These are phyloP conservation scores for Eospalax fontanierii DNA, from an alignment of 2,797 vertebrate genomes.

Conservation along the genomic window DNA sequence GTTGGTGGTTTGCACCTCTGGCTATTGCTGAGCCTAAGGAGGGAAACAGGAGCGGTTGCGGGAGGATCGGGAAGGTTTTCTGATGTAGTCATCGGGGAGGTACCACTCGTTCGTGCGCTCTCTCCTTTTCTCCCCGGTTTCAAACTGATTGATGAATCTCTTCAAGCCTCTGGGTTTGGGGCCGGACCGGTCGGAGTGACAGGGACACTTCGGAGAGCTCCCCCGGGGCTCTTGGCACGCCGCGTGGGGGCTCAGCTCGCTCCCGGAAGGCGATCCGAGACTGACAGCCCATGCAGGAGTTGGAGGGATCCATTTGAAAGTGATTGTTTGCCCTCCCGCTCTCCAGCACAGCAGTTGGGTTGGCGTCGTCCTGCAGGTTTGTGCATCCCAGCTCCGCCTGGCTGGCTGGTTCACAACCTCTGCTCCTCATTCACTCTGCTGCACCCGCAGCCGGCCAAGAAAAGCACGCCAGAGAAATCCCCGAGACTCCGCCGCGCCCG, in stretches of 20 bases:
- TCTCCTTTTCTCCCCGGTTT: slow-evolving; percentile 58
- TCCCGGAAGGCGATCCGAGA: slow-evolving; percentile 73
- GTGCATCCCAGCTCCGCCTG: slow-evolving; percentile 78
- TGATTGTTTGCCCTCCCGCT: slow-evolving; percentile 73
- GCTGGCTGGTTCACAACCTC: slow-evolving; percentile 77
- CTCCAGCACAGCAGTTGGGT: slow-evolving; percentile 68
- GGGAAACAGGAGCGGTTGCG: slow-evolving; percentile 85
- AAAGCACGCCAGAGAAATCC: slow-evolving; percentile 82
- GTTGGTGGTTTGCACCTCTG: slow-evolving; percentile 80
- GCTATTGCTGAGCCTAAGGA: slow-evolving; percentile 80
- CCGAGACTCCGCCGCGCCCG: slow-evolving; percentile 80
- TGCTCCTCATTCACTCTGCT: slow-evolving; percentile 78
- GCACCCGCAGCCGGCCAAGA: slow-evolving; percentile 82
- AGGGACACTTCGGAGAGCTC: slow-evolving; percentile 83
- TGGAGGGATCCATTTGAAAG: slow-evolving; percentile 82
- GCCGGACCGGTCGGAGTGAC: slow-evolving; percentile 83
- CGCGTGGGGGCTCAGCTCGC: slow-evolving; percentile 62
- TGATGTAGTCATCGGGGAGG: slow-evolving; percentile 88
- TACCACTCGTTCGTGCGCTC: slow-evolving; percentile 78
- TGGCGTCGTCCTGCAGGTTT: slow-evolving; percentile 79
- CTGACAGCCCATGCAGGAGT: slow-evolving; percentile 80
- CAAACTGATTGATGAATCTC: slow-evolving; percentile 89
- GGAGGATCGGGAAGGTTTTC: slow-evolving; percentile 83
- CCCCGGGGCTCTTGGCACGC: slow-evolving; percentile 76
- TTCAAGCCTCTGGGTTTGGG: slow-evolving; percentile 90